Percentiles rank a stretch among this genome's conserved stretches.
Evolutionary conservation across 2,113 vertebrate genomes (phyloP).

Genomic region (Mesembrinibis cayennensis): DNA sequence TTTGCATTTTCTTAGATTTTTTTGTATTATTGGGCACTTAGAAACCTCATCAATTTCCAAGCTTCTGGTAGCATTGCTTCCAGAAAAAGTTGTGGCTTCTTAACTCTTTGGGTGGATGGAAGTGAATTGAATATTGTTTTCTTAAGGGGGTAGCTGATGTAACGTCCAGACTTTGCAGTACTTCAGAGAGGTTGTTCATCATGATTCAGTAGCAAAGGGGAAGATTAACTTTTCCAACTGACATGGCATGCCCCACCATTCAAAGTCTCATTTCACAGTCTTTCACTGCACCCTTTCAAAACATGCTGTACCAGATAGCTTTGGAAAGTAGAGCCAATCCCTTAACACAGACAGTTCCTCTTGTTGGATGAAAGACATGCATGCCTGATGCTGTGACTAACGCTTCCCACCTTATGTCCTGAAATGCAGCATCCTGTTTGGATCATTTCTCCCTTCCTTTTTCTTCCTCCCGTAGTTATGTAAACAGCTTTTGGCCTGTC

Average conservation of each 20-base stretch:
- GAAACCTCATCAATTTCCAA: not conserved
- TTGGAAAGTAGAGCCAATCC: not conserved
- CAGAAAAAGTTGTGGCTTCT: not conserved
- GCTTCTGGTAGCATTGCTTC: not conserved
- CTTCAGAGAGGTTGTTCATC: not conserved
- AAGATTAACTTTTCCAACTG: not conserved
- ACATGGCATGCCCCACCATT: not conserved
- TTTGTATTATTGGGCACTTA: not conserved
- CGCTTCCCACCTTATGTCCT: slow-evolving; percentile 58
- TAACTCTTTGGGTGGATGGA: not conserved
- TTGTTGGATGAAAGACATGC: not conserved
- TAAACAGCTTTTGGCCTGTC: slow-evolving; percentile 5
- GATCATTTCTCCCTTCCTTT: slow-evolving; percentile 28
- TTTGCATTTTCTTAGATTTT: not conserved
- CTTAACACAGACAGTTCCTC: not conserved
- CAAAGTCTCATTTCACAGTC: not conserved
- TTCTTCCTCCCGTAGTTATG: not conserved
- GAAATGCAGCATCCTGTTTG: slow-evolving; percentile 4
- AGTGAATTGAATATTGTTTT: not conserved
- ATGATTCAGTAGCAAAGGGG: not conserved
- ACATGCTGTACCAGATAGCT: not conserved
- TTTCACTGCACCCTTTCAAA: not conserved
- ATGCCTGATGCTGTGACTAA: slow-evolving; percentile 48
- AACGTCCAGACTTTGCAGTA: not conserved
- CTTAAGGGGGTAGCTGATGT: not conserved